Evolutionary conservation across 30 jellyfish, hydroid and myxozoan species (phyloP).

Genomic region (Chrysaora quinquecirrha): DNA sequence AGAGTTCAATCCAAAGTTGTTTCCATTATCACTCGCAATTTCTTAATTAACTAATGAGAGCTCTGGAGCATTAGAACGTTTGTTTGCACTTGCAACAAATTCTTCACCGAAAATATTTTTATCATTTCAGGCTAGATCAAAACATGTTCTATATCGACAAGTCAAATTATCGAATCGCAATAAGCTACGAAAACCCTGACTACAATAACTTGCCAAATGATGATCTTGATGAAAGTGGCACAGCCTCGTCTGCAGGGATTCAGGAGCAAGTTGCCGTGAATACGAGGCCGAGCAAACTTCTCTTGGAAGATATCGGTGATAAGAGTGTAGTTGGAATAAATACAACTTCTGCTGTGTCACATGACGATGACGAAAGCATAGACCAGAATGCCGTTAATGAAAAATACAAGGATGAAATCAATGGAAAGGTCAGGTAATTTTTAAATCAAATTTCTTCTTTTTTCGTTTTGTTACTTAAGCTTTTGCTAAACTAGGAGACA

Average conservation of each 20-base stretch:
- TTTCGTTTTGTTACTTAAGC: no score
- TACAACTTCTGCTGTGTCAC: neutral
- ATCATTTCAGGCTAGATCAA: conserved; percentile 59
- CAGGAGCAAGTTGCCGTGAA: neutral
- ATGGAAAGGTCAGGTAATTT: conserved; percentile 84
- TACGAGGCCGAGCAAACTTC: neutral
- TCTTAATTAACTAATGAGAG: no score
- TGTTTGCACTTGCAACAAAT: no score
- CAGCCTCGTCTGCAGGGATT: neutral
- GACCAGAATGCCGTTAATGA: conserved; percentile 62
- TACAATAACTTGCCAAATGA: conserved; percentile 1
- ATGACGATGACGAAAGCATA: conserved; percentile 67
- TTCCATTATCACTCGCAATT: no score
- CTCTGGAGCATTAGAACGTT: no score
- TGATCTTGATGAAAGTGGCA: neutral
- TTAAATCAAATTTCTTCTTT: no score
- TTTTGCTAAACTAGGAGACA: no score
- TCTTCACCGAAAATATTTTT: no score
- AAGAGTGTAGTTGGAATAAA: neutral
- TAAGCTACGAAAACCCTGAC: conserved; percentile 26
- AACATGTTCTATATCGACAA: conserved; percentile 55
- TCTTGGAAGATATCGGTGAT: neutral
- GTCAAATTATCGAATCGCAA: conserved; percentile 36
- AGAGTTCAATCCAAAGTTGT: no score
- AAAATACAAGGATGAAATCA: conserved; percentile 46